Conservation (phyloP, 2,797 vertebrate genomes). For the Leptatherina wallacei region DNA sequence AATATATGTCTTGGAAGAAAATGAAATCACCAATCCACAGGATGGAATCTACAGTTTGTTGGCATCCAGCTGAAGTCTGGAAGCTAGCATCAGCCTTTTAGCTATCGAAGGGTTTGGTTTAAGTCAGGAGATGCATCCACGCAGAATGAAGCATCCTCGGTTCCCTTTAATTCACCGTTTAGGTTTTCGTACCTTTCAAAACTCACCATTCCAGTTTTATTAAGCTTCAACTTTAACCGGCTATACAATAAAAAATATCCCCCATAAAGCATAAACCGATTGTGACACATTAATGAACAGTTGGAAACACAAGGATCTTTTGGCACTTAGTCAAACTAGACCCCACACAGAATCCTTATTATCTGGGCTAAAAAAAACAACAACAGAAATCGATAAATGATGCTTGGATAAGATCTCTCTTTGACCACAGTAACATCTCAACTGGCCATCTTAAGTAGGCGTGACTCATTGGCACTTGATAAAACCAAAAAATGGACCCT, state of each 20-base stretch:
- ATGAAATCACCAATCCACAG: conserved; percentile 46
- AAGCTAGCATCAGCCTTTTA: conserved; percentile 41
- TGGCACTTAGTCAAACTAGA: conserved; percentile 79
- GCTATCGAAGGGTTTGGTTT: conserved; percentile 58
- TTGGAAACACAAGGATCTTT: conserved; percentile 68
- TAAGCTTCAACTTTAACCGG: conserved; percentile 16
- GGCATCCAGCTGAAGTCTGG: conserved; percentile 44
- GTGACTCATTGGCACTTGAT: conserved; percentile 77
- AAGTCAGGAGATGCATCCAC: conserved; percentile 45
- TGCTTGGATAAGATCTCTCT: conserved; percentile 24
- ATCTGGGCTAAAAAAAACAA: conserved; percentile 41
- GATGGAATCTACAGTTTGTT: conserved; percentile 64
- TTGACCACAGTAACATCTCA: conserved; percentile 39
- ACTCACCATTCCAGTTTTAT: conserved; percentile 32
- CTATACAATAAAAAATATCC: conserved; percentile 36
- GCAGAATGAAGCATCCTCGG: conserved; percentile 12
- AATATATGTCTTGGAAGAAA: conserved; percentile 66
- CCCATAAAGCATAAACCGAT: conserved; percentile 83
- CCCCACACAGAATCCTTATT: conserved; percentile 43
- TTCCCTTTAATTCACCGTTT: background rate
- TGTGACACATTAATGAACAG: conserved; percentile 66
- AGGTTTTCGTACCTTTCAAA: conserved; percentile 63
- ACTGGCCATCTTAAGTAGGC: conserved; percentile 41
- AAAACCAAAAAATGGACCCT: conserved; percentile 63
- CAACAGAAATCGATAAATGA: conserved; percentile 6